Evolutionary conservation across 2,888 invertebrate genomes (phyloP), one percentile per base, ranked within the genome.

Genomic region (Acleris cristana): DNA sequence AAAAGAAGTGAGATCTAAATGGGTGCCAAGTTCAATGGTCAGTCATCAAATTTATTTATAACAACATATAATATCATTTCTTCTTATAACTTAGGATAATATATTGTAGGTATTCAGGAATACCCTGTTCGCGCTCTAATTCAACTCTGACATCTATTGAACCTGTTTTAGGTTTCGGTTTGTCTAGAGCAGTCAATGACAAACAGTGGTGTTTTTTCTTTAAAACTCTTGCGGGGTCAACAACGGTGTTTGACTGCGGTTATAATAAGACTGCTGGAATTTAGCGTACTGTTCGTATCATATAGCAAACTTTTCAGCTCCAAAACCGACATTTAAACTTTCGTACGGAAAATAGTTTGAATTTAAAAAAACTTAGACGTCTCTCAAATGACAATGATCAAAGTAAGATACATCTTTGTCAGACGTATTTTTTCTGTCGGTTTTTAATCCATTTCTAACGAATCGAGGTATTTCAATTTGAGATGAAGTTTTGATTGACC

Each of bases 401-500:
- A 60, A 60, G 7, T 4, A 8, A 21, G 45, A 16, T 10, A 21
- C 16, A 21, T 44, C 44, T 40, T 44, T 21, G 4, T 19, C 14
- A 14, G 19, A 2, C 10, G 1, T 16, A 44, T 44, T 44, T 44
- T 56, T 56, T 56, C 56, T 40, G 4, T 21, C 16, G 2, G 56
- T 19, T 56, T 59, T 48, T 26, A 62, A 58, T 12, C 57, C 71
- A 7, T 70, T 34, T 21, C 85, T 78, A 34, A 85, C 59, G 69
- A 72, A 86, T 64, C 82, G 71, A 4, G 84, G 84, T 74, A 81
- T 82, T 70, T 84, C 83, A 57, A 83, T 65, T 69, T 79, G 76
- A n/a, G 74, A 75, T 8, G 79, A 72, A 40, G 81, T 81, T 73
- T 78, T 79, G 14, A 80, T 73, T 40, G 75, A 69, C 83, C 82